Evolutionary conservation across 2,113 vertebrate genomes (phyloP).

Genomic region (Procavia capensis): DNA sequence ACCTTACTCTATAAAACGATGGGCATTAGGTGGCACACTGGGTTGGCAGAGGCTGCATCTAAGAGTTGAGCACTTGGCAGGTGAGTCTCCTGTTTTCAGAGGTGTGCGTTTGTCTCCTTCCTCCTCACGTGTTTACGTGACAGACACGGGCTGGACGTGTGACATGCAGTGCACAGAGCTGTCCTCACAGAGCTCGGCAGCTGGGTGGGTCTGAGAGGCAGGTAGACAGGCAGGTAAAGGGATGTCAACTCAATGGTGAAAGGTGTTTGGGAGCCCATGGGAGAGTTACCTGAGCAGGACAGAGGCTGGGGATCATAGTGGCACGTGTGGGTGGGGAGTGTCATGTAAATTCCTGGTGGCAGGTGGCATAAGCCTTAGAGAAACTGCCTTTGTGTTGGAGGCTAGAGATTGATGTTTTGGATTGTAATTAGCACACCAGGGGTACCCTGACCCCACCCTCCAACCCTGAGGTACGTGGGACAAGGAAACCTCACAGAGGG

Average conservation of each 20-base stretch:
- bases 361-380: background rate
- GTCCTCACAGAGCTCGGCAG: background rate
- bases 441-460: background rate
- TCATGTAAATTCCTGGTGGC: background rate
- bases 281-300: no score
- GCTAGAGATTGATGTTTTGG: background rate
- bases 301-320: background rate
- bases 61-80: background rate
- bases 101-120: no score
- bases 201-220: background rate
- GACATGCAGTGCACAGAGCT: background rate
- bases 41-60: background rate
- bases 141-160: background rate
- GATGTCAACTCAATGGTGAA: background rate
- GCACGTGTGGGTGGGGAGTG: fast-evolving
- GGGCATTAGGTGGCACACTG: background rate
- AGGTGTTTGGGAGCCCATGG: background rate
- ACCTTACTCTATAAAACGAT: conserved; percentile 9
- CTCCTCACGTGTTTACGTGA: no score
- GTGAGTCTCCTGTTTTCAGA: background rate
- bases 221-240: background rate
- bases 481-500: background rate
- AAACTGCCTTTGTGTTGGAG: background rate
- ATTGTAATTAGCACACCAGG: background rate
- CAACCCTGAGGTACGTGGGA: background rate